Evolutionary conservation across 2,888 invertebrate genomes (phyloP), one percentile per base, ranked within the genome.

Genomic region (Ceratothoa steindachneri): DNA sequence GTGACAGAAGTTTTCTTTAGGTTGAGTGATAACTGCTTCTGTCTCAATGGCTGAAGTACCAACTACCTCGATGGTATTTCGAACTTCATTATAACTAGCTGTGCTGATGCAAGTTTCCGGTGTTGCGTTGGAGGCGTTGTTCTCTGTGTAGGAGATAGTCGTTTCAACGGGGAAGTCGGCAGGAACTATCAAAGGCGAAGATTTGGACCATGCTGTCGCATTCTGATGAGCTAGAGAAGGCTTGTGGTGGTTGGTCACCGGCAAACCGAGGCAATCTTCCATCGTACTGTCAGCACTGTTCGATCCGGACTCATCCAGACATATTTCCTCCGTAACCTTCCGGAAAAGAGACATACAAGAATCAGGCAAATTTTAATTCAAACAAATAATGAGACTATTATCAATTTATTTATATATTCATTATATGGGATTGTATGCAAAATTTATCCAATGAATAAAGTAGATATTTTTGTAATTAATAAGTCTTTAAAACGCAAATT

Each of bases 231-330:
- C 41, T 41, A 41, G 2, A 30, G 67, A 24, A 30, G 67, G 19
- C 9, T 15, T 3, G 67, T 9, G 41, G 41, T 41, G 41, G 41
- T 41, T 15, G 12, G 41, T 15, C 5, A 9, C 41, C 5, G 15
- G 7, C 7, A 9, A 41, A 15, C 7, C 41, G 15, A 41, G 7
- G 15, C 41, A 41, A 41, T 75, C 75, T 19, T 67, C 71, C 31
- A 72, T 64, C 7, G 72, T 55, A 19, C 75, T 76, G 51, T 76
- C 73, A 9, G 67, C 75, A 67, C 75, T 76, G 53, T 70, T 72
- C 0, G 75, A 76, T 15, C 60, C 75, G 1, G 75, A 76, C 28
- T 76, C 75, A 15, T 75, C 69, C n/a, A 51, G 66, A 31, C 69
- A 72, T 28, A 69, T 72, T n/a, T 76, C 75, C 3, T 28, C 73